Evolutionary conservation across 2,113 vertebrate genomes (phyloP).

Genomic region (Oceanodroma tethys): DNA sequence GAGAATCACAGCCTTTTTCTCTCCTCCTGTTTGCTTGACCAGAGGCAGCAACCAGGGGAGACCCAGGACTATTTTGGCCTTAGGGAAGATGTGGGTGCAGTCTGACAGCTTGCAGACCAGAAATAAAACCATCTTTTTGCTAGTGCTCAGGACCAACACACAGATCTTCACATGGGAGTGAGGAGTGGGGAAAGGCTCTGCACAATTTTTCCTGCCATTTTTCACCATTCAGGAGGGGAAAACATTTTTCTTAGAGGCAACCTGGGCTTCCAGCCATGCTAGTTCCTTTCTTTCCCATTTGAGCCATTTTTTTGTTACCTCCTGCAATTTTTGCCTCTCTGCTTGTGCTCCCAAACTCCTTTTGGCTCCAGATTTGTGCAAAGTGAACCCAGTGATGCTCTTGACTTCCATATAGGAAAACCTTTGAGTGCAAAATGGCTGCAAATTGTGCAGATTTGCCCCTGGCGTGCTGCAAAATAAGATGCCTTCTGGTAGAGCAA

Average conservation of each 20-base stretch:
- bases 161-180: background rate
- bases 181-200: background rate
- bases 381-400: background rate
- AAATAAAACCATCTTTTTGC: background rate
- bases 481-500: background rate
- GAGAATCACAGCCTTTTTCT: background rate
- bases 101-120: background rate
- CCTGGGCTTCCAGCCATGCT: background rate
- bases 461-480: background rate
- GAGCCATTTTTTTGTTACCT: background rate
- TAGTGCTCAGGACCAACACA: background rate
- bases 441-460: background rate
- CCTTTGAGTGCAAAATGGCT: background rate
- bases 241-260: background rate
- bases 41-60: background rate
- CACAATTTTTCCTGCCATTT: background rate
- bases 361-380: background rate
- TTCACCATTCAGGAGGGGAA: background rate
- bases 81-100: background rate
- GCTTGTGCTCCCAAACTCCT: background rate
- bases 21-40: background rate
- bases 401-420: background rate
- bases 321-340: background rate
- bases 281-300: background rate
- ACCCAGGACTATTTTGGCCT: background rate